These are phyloP conservation scores for Mercenaria mercenaria DNA, from an alignment of 1,140 invertebrate species.

Conservation along the genomic window DNA sequence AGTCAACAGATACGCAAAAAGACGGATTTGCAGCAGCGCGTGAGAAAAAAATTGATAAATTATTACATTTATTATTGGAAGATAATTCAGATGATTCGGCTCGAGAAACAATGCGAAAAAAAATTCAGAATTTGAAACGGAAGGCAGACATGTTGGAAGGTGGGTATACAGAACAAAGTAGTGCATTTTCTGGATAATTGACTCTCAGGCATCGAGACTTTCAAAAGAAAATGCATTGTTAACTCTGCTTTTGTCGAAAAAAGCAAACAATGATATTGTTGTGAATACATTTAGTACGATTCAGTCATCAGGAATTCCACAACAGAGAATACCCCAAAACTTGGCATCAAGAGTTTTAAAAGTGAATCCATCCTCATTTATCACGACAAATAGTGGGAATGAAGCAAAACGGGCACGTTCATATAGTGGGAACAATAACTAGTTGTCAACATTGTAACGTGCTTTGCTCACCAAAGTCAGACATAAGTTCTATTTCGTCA, in stretches of 20 bases:
- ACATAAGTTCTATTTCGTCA: slow-evolving; percentile 52
- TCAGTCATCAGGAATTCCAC: slow-evolving; percentile 81
- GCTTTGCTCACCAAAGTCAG: slow-evolving; percentile 28
- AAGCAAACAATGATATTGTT: slow-evolving; percentile 90
- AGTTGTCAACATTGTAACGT: slow-evolving; percentile 29
- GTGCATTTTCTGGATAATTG: background rate
- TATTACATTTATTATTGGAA: slow-evolving; percentile 55
- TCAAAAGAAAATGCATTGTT: slow-evolving; percentile 95
- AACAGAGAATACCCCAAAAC: slow-evolving; percentile 81
- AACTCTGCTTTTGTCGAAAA: slow-evolving; percentile 92
- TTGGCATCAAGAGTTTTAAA: slow-evolving; percentile 76
- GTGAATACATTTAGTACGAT: slow-evolving; percentile 78
- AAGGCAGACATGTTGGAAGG: slow-evolving; percentile 41
- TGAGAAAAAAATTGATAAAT: slow-evolving; percentile 43
- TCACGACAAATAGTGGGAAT: slow-evolving; percentile 37
- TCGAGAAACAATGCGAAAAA: slow-evolving; percentile 31
- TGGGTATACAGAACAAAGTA: slow-evolving; percentile 31
- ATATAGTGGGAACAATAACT: slow-evolving; percentile 16
- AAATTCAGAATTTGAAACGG: slow-evolving; percentile 36
- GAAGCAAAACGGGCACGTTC: slow-evolving; percentile 39
- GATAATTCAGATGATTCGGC: slow-evolving; percentile 1
- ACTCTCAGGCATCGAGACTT: slow-evolving; percentile 65
- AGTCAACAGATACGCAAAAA: background rate
- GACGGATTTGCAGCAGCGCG: background rate
- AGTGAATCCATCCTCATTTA: slow-evolving; percentile 68